phyloP scores from a whole-genome alignment of 2,113 vertebrate genomes.

The Eonycteris spelaea region DNA sequence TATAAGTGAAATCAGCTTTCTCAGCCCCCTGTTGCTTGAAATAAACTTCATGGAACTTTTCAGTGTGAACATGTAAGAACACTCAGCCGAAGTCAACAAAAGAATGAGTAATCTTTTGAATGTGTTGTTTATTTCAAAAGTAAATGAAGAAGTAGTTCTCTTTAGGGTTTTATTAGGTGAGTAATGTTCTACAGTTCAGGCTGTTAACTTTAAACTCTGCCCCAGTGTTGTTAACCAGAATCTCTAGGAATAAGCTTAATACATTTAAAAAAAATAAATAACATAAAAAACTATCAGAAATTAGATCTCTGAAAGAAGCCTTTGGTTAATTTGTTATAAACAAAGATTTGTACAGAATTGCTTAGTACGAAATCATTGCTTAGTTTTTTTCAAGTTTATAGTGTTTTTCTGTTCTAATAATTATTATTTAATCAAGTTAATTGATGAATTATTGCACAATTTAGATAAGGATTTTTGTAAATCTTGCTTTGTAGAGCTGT shows the following conservation, averaged over 20 bases:
- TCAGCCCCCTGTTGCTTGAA: slow-evolving; percentile 63
- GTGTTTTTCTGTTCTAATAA: background rate
- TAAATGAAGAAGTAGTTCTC: slow-evolving; percentile 52
- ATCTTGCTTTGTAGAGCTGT: background rate
- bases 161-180: slow-evolving; percentile 58
- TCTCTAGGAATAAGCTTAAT: background rate
- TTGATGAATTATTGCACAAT: background rate
- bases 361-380: background rate
- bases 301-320: background rate
- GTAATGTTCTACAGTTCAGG: slow-evolving; percentile 24
- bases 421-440: background rate
- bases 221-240: background rate
- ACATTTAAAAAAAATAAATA: slow-evolving; percentile 26
- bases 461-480: background rate
- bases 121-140: slow-evolving; percentile 63
- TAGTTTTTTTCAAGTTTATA: background rate
- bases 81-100: slow-evolving; percentile 51
- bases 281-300: background rate
- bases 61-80: slow-evolving; percentile 62
- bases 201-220: slow-evolving; percentile 31
- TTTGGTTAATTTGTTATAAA: background rate
- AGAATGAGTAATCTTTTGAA: slow-evolving; percentile 55
- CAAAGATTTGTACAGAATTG: background rate
- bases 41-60: slow-evolving; percentile 71
- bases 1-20: slow-evolving; percentile 68